Conservation (phyloP, 1,140 invertebrate species). For the Holotrichia oblita region DNA sequence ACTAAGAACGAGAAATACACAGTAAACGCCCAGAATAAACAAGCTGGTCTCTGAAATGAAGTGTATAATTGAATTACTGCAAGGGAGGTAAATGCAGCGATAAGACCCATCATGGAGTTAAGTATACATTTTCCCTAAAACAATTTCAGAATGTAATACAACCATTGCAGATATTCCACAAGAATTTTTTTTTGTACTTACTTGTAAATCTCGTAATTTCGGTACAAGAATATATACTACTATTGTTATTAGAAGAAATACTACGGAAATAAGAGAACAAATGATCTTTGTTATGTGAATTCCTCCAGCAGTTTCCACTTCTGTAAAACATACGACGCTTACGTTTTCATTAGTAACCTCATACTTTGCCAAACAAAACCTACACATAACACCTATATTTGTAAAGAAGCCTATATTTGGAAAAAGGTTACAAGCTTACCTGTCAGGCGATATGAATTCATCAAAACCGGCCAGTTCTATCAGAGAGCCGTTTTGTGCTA, state of each 20-base stretch:
- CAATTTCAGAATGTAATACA: not conserved
- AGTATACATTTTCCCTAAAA: constrained; percentile 67
- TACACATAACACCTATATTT: constrained; percentile 51
- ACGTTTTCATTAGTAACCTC: constrained; percentile 54
- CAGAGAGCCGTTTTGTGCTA: constrained; percentile 24
- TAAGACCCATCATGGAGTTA: constrained; percentile 66
- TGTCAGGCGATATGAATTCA: not conserved
- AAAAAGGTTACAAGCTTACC: not conserved
- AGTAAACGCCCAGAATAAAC: constrained; percentile 64
- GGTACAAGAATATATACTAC: constrained; percentile 68
- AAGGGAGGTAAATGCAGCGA: constrained; percentile 66
- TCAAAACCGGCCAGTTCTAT: not conserved
- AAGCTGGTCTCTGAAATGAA: constrained; percentile 60
- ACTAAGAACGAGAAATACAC: constrained; percentile 71
- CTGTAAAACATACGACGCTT: constrained; percentile 66
- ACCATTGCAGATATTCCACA: constrained; percentile 40
- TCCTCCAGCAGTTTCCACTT: constrained; percentile 50
- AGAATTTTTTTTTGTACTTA: too few relatives aligned
- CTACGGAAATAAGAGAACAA: constrained; percentile 66
- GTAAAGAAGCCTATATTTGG: not conserved
- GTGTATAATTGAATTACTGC: constrained; percentile 64
- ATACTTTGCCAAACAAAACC: constrained; percentile 62
- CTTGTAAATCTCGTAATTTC: constrained; percentile 67
- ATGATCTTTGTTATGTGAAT: constrained; percentile 58
- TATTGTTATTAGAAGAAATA: constrained; percentile 68